phyloP scores from a whole-genome alignment of 35 echinoderm and acorn worm genomes.

The Heliocidaris tuberculata region DNA sequence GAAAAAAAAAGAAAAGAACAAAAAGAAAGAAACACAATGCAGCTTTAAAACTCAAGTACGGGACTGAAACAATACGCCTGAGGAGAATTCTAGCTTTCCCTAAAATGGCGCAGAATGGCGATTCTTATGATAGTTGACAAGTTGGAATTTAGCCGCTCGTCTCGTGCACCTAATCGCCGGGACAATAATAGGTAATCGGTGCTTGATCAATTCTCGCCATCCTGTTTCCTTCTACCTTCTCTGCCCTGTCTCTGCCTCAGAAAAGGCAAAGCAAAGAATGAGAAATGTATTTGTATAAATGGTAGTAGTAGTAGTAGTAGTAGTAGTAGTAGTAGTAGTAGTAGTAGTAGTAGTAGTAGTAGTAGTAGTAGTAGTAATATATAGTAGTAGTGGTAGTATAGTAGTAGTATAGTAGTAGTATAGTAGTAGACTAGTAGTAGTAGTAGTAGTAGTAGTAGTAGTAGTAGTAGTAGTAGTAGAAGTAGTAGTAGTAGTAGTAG shows the following conservation, averaged over 20 bases:
- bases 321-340: neutral
- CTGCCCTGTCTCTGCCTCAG: neutral
- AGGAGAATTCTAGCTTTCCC: neutral
- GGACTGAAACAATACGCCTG: neutral
- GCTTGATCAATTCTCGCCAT: neutral
- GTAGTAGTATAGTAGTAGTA: neutral
- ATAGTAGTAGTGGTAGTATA: neutral
- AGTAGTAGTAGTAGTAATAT: neutral
- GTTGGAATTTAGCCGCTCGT: neutral
- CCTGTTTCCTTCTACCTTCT: neutral
- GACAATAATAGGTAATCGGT: constrained; percentile 16
- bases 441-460: neutral
- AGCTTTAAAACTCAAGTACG: neutral
- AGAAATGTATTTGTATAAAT: neutral
- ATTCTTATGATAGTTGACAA: constrained; percentile 30
- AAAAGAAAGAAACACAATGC: too few species aligned
- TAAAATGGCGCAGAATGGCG: constrained; percentile 10
- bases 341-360: neutral
- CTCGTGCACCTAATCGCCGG: neutral
- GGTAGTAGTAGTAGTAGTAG: neutral
- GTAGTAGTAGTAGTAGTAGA: neutral
- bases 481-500: neutral
- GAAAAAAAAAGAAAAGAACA: too few species aligned
- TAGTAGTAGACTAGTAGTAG: neutral
- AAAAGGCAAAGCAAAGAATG: neutral